These are phyloP conservation scores for Dermatophagoides farinae DNA, from an alignment of 1,140 invertebrate species.

Conservation along the genomic window DNA sequence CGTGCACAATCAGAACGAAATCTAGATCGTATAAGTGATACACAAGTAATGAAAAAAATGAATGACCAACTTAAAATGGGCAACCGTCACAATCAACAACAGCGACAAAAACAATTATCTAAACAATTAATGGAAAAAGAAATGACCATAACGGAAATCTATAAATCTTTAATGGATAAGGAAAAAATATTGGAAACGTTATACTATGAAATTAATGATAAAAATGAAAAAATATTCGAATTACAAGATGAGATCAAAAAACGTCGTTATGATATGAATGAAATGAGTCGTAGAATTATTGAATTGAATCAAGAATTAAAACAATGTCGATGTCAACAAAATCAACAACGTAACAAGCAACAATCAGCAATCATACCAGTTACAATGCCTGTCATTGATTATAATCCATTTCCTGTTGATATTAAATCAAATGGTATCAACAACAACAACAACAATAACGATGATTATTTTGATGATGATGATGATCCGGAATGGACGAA, in stretches of 20 bases:
- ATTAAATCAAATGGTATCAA: too few relatives aligned
- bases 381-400: background rate
- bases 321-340: background rate
- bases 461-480: too few relatives aligned
- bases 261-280: background rate
- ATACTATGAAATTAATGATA: background rate
- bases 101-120: background rate
- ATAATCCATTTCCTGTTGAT: too few relatives aligned
- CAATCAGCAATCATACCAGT: background rate
- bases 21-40: background rate
- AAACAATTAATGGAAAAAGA: background rate
- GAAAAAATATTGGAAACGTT: background rate
- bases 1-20: background rate
- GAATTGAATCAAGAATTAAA: background rate
- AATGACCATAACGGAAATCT: background rate
- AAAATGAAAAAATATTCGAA: background rate
- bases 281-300: conserved; percentile 1
- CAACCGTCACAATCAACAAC: background rate
- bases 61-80: background rate
- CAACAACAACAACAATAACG: too few relatives aligned
- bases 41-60: background rate
- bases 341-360: background rate
- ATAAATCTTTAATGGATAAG: background rate
- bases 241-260: background rate
- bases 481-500: too few relatives aligned